Percentiles rank a stretch among this genome's conserved stretches.
phyloP scores from a whole-genome alignment of 2,888 invertebrate species.

The Dioctria rufipes region DNA sequence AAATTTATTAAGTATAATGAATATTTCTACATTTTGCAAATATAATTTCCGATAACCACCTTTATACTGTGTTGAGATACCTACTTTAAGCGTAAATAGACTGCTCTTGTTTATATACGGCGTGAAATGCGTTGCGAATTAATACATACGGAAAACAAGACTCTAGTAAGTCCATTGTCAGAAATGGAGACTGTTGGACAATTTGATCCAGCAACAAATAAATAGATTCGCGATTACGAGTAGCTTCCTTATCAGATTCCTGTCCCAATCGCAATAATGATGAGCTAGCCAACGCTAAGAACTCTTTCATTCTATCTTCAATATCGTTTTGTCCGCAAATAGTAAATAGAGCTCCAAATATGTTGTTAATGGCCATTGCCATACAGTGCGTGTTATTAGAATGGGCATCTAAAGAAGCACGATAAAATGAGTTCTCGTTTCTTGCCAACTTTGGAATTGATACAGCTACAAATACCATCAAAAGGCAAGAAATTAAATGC shows the following conservation, averaged over 20 bases:
- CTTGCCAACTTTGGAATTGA: conserved; percentile 95
- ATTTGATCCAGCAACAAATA: conserved; percentile 97
- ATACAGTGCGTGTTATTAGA: conserved; percentile 99
- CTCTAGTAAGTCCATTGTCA: conserved; percentile 98
- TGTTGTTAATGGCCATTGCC: conserved; percentile 95
- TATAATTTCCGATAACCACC: too few relatives aligned
- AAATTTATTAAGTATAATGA: too few relatives aligned
- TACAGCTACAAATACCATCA: conserved; percentile 99
- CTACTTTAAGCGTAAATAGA: conserved; percentile 55
- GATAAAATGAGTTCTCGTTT: conserved; percentile 90
- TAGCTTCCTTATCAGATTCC: conserved; percentile 95
- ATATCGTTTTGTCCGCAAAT: conserved; percentile 97
- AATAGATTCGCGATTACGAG: conserved; percentile 95
- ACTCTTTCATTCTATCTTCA: conserved; percentile 98
- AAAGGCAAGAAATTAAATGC: conserved; percentile 91
- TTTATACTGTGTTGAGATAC: too few relatives aligned
- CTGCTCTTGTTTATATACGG: conserved; percentile 92
- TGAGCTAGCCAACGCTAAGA: conserved; percentile 92
- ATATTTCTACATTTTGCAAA: too few relatives aligned
- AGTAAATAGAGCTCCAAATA: conserved; percentile 96
- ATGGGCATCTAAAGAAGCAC: conserved; percentile 91
- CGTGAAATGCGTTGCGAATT: conserved; percentile 97
- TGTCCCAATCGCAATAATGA: conserved; percentile 94
- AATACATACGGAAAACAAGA: conserved; percentile 99
- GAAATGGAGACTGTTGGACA: conserved; percentile 97